These are phyloP conservation scores for Lasioglossum lativentre DNA, from an alignment of 2,888 invertebrate genomes.

Conservation along the genomic window DNA sequence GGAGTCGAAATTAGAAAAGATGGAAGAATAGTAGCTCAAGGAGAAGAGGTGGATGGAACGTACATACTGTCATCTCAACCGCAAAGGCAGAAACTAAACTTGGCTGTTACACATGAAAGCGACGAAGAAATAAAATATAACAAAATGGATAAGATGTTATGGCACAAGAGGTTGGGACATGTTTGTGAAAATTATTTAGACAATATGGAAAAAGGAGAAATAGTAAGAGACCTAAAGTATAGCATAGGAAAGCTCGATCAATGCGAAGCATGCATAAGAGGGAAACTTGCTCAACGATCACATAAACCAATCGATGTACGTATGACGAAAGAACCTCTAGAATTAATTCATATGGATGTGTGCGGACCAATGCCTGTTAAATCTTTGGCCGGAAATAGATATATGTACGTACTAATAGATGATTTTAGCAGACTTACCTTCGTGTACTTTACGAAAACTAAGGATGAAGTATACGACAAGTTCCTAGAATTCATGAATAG, in stretches of 20 bases:
- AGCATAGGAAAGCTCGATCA: neutral
- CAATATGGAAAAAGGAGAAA: neutral
- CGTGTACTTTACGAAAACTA: neutral
- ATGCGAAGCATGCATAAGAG: slow-evolving; percentile 6
- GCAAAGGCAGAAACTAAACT: neutral
- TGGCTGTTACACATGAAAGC: neutral
- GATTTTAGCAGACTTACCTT: neutral
- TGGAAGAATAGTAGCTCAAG: neutral
- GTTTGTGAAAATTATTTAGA: slow-evolving; percentile 18
- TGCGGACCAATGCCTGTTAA: neutral
- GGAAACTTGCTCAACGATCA: slow-evolving; percentile 1
- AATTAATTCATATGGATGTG: slow-evolving; percentile 20
- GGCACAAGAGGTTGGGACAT: slow-evolving; percentile 19
- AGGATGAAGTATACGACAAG: neutral
- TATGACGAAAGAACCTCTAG: neutral
- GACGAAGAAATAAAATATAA: neutral
- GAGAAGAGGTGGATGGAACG: slow-evolving; percentile 15
- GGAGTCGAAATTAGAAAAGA: neutral
- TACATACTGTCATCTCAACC: neutral
- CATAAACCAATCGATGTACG: neutral
- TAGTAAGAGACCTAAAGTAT: slow-evolving; percentile 9
- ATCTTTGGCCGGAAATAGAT: slow-evolving; percentile 14
- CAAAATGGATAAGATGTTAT: slow-evolving; percentile 3
- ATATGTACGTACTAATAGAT: slow-evolving; percentile 16
- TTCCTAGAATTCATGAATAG: slow-evolving; percentile 20